Conservation (phyloP, 2,797 vertebrate genomes). For the Sebastes wilsoni region DNA sequence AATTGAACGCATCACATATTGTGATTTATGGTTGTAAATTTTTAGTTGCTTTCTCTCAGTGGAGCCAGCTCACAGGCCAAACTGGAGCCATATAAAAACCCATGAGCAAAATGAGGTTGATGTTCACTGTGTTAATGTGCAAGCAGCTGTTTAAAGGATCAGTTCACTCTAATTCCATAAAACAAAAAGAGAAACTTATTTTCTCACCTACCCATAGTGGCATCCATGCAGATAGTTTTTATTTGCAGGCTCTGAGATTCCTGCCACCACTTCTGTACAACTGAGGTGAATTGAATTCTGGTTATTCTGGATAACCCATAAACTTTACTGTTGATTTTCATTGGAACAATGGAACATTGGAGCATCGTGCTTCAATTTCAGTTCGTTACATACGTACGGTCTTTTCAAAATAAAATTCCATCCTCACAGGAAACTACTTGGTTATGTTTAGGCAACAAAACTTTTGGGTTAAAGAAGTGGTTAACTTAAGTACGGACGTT, state of each 20-base stretch:
- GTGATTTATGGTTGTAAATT: slow-evolving; percentile 47
- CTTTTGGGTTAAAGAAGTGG: too few relatives aligned
- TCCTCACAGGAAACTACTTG: too few relatives aligned
- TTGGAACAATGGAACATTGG: background rate
- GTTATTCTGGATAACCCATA: background rate
- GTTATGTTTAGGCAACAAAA: too few relatives aligned
- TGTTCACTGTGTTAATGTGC: background rate
- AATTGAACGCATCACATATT: slow-evolving; percentile 12
- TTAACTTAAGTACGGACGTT: fast-evolving
- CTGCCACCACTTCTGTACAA: background rate
- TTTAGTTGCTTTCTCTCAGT: slow-evolving; percentile 14
- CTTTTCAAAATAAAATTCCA: too few relatives aligned
- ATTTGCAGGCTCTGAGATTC: too few relatives aligned
- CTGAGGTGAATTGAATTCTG: background rate
- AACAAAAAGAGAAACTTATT: background rate
- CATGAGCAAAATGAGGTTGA: background rate
- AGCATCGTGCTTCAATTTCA: too few relatives aligned
- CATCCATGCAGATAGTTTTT: background rate
- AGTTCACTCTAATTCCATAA: background rate
- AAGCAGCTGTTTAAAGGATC: slow-evolving; percentile 4
- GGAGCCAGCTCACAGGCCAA: background rate
- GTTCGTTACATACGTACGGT: too few relatives aligned
- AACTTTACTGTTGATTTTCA: background rate
- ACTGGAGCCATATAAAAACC: background rate
- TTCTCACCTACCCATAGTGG: background rate